Evolutionary conservation across 1,140 invertebrate species (phyloP), one percentile per base, ranked within the genome.

Genomic region (Drosophila pectinifera): DNA sequence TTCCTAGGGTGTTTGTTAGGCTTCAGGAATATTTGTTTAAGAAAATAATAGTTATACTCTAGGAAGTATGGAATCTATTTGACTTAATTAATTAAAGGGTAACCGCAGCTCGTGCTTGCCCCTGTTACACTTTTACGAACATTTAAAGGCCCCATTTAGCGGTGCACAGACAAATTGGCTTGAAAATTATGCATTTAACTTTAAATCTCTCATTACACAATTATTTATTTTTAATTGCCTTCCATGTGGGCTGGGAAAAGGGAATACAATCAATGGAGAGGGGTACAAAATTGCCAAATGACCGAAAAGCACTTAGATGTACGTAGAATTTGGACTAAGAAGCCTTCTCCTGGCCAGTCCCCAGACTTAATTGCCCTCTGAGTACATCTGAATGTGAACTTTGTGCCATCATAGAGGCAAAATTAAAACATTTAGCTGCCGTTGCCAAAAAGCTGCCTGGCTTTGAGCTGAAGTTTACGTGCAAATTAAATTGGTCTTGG

Each of bases 151-250:
- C 57, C 45, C 26, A 43, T 54, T 75, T 75, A 59, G 76, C 39
- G 81, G 55, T 58, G 41, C 18, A 34, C 58, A 18, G 46, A 43
- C 79, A 75, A 80, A 68, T 80, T 48, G 77, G 41, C 61, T 34
- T 46, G 7, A 14, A 69, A 81, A 78, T 63, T 59, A 46, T 78
- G 69, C 56, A 73, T 76, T 86, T 83, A 76, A 64, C 45, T 85
- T 61, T 22, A 88, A 69, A 55, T 36, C 8, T 59, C 46, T 42
- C 34, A 82, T 54, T 57, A 57, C 36, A 59, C 70, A 63, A 73
- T 54, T 64, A 68, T 65, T 69, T 69, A 56, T 54, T 39, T 63
- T 72, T 85, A 88, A 82, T 81, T 81, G 64, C 26, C 76, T 41
- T 42, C 26, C 14, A 34, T 36, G 31, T 26, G 56, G 49, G 20